These are phyloP conservation scores for Oceanites oceanicus DNA, from an alignment of 2,113 vertebrate genomes.

Conservation along the genomic window DNA sequence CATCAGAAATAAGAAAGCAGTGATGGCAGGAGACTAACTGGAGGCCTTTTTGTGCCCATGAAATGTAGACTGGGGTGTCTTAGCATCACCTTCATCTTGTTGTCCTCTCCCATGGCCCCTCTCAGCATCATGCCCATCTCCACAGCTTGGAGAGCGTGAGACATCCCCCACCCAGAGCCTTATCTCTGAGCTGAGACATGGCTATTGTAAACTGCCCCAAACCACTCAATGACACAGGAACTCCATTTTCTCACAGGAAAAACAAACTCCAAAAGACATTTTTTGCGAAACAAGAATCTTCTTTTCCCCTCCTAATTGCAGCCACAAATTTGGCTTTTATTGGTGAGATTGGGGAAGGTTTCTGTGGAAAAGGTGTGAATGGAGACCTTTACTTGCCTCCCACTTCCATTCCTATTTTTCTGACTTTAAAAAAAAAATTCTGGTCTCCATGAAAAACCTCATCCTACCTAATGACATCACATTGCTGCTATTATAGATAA, in stretches of 20 bases:
- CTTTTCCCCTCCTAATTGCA: not conserved
- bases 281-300: not conserved
- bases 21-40: not conserved
- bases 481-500: not conserved
- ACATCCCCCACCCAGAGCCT: not conserved
- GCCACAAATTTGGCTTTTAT: not conserved
- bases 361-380: not conserved
- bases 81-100: not conserved
- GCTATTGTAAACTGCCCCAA: not conserved
- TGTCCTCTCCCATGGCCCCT: not conserved
- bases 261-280: not conserved
- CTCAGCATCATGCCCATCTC: not conserved
- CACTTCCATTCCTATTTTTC: not conserved
- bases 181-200: not conserved
- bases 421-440: not conserved
- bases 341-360: not conserved
- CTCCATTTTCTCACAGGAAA: not conserved
- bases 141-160: not conserved
- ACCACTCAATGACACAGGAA: not conserved
- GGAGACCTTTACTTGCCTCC: conserved; percentile 1
- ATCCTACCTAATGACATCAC: not conserved
- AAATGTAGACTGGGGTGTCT: not conserved
- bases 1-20: not conserved
- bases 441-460: not conserved
- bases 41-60: not conserved